Evolutionary conservation across 2,888 invertebrate species (phyloP).

Genomic region (Limnephilus rhombicus): DNA sequence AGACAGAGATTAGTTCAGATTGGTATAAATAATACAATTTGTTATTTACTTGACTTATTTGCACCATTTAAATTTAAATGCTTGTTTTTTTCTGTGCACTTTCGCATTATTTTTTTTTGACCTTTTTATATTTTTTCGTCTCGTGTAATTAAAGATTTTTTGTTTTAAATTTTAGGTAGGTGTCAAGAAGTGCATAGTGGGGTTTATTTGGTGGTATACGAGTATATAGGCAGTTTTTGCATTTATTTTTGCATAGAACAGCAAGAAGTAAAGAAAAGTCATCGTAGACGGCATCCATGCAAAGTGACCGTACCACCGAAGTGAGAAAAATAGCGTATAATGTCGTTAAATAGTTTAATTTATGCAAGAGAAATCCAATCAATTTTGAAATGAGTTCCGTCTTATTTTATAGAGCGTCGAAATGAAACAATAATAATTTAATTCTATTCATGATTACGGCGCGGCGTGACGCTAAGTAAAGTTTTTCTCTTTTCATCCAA

Average conservation of each 20-base stretch:
- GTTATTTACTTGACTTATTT: too few relatives aligned
- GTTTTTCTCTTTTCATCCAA: conserved; percentile 25
- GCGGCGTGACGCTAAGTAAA: neutral
- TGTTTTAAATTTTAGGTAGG: neutral
- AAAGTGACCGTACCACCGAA: neutral
- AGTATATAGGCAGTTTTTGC: neutral
- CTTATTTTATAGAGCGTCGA: neutral
- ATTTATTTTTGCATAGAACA: neutral
- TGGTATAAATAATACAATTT: too few relatives aligned
- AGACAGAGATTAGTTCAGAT: too few relatives aligned
- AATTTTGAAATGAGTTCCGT: neutral
- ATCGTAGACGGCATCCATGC: neutral
- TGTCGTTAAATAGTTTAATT: neutral
- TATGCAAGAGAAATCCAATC: neutral
- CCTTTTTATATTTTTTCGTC: too few relatives aligned
- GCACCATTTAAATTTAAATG: too few relatives aligned
- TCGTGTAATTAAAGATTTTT: neutral
- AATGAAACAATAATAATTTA: neutral
- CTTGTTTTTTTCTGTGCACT: neutral
- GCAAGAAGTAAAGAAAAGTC: neutral
- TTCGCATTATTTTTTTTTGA: too few relatives aligned
- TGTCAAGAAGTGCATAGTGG: neutral
- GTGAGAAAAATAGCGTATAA: neutral
- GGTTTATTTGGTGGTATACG: too few relatives aligned
- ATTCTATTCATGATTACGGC: conserved; percentile 16